Conservation (phyloP, 2,888 invertebrate species). For the Leucophenga maculata region DNA sequence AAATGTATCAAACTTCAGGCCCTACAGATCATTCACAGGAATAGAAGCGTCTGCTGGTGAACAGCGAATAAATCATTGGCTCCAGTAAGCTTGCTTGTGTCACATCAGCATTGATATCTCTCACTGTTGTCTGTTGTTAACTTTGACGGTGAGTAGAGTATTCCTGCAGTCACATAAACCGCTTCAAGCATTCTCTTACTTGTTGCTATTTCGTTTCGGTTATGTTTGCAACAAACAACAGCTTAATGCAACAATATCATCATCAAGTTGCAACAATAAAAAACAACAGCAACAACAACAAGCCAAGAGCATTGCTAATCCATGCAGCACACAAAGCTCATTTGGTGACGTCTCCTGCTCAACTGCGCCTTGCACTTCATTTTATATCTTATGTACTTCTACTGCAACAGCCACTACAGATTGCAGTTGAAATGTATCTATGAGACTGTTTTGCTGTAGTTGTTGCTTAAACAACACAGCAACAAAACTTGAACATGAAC, state of each 20-base stretch:
- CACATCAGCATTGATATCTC: too few species aligned
- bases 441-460: constrained; percentile 25
- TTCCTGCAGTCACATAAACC: too few species aligned
- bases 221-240: constrained; percentile 6
- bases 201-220: not conserved
- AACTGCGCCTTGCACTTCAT: not conserved
- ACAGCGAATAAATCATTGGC: too few species aligned
- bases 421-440: constrained; percentile 13
- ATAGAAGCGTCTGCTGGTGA: too few species aligned
- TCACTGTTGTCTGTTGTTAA: too few species aligned
- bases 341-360: constrained; percentile 19
- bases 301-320: not conserved
- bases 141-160: too few species aligned
- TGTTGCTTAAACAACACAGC: constrained; percentile 30
- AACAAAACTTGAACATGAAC: constrained; percentile 40
- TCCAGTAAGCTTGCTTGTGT: too few species aligned
- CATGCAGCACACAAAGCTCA: not conserved
- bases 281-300: not conserved
- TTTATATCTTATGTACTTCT: not conserved
- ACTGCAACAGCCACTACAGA: constrained; percentile 3
- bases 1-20: too few species aligned
- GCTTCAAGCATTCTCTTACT: too few species aligned
- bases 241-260: constrained; percentile 20
- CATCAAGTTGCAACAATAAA: constrained; percentile 1
- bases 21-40: too few species aligned